Percentiles rank a stretch among this genome's conserved stretches.
Evolutionary conservation across 1,140 invertebrate species (phyloP).

Genomic region (Diploscapter pachys): DNA sequence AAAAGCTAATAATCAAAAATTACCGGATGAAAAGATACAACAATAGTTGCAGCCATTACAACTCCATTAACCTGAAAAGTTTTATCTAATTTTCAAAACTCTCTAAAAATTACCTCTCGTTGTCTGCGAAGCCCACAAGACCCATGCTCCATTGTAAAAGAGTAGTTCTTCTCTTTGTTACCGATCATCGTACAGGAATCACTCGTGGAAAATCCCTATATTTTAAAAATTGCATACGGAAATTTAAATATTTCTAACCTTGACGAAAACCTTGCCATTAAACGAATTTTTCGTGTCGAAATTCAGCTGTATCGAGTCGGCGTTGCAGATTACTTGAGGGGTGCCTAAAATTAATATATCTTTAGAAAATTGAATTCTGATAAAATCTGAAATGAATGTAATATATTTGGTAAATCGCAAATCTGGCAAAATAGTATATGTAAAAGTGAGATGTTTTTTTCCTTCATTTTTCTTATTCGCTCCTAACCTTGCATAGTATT

Average conservation of each 20-base stretch:
- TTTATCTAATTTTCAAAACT: neutral
- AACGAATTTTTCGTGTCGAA: conserved; percentile 49
- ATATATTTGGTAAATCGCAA: no score
- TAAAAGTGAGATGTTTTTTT: no score
- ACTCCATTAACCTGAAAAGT: conserved; percentile 50
- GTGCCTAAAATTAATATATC: conserved; percentile 20
- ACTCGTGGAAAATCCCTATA: conserved; percentile 37
- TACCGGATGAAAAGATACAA: conserved; percentile 57
- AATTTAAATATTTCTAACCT: conserved; percentile 25
- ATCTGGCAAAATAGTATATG: no score
- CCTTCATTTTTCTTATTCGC: no score
- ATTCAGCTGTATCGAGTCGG: conserved; percentile 38
- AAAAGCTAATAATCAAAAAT: neutral
- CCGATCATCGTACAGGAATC: conserved; percentile 35
- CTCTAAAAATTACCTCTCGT: conserved; percentile 37
- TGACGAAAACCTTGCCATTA: conserved; percentile 52
- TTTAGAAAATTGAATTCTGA: no score
- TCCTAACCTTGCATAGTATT: no score
- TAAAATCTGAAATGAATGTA: no score
- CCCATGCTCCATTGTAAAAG: conserved; percentile 50
- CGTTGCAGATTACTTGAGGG: conserved; percentile 31
- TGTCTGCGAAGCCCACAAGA: conserved; percentile 50
- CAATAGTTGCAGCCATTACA: conserved; percentile 51
- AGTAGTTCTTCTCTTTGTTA: conserved; percentile 23
- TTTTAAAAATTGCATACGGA: neutral